Evolutionary conservation across 2,888 invertebrate genomes (phyloP).

Genomic region (Drosophila affinis): DNA sequence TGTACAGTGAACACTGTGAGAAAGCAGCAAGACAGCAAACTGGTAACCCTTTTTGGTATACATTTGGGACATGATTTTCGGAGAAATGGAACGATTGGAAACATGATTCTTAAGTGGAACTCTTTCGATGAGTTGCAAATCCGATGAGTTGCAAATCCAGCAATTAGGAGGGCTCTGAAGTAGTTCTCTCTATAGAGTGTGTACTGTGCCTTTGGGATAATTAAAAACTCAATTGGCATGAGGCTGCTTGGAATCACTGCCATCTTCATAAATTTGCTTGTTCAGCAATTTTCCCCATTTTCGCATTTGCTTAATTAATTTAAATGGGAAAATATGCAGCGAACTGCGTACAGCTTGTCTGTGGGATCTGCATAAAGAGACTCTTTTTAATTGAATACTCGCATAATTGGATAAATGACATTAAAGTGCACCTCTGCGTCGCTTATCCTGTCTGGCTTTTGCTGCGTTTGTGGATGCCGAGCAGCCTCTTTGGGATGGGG

Average conservation of each 20-base stretch:
- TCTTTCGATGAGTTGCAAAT: too few relatives aligned
- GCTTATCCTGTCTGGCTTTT: slow-evolving; percentile 27
- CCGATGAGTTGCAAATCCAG: too few relatives aligned
- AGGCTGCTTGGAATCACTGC: not conserved
- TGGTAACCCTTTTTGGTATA: too few relatives aligned
- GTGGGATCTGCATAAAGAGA: slow-evolving; percentile 10
- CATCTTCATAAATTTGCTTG: not conserved
- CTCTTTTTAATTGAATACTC: slow-evolving; percentile 42
- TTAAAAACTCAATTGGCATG: not conserved
- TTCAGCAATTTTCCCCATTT: not conserved
- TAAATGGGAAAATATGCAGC: not conserved
- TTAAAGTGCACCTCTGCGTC: slow-evolving; percentile 36
- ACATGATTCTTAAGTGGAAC: too few relatives aligned
- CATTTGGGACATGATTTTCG: too few relatives aligned
- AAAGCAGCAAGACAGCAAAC: too few relatives aligned
- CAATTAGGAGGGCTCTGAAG: not conserved
- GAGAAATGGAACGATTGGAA: too few relatives aligned
- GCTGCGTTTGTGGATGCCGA: not conserved
- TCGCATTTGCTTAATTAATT: not conserved
- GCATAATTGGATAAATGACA: slow-evolving; percentile 53
- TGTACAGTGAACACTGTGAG: too few relatives aligned
- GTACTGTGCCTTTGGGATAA: not conserved
- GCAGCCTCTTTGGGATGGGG: not conserved
- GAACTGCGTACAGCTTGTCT: not conserved
- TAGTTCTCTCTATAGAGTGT: not conserved